Percentiles rank a stretch among this genome's conserved stretches.
Conservation (phyloP, 2,113 vertebrate genomes). For the Heloderma charlesbogerti region DNA sequence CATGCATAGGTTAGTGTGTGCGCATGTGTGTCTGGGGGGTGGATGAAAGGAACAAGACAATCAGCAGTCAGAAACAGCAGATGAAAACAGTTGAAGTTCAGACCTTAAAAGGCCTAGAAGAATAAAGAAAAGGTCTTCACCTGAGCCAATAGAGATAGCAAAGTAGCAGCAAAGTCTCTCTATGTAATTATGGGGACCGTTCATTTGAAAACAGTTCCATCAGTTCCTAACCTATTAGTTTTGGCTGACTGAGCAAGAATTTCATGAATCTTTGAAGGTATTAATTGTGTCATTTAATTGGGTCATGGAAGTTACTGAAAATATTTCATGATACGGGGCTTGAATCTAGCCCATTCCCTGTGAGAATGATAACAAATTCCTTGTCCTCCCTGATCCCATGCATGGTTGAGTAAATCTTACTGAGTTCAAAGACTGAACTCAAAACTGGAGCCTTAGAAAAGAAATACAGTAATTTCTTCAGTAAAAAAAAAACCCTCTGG, state of each 20-base stretch:
- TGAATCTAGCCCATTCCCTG: not conserved
- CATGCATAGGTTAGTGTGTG: conserved; percentile 81
- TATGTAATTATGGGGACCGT: not conserved
- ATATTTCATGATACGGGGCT: not conserved
- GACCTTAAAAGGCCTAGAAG: not conserved
- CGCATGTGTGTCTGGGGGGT: too few relatives aligned
- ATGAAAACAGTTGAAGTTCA: not conserved
- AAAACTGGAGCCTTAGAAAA: not conserved
- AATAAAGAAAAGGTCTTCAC: not conserved
- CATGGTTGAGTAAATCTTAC: not conserved
- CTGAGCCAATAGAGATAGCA: not conserved
- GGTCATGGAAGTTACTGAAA: not conserved
- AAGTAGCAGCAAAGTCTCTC: not conserved
- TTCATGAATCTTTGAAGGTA: not conserved
- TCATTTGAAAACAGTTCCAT: not conserved
- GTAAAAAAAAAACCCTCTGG: not conserved
- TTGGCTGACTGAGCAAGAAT: too few relatives aligned
- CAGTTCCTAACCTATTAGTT: not conserved
- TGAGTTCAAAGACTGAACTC: not conserved
- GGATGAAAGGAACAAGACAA: not conserved
- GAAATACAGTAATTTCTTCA: not conserved
- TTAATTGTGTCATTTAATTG: not conserved
- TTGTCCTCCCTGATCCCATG: not conserved
- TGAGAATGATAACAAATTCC: not conserved
- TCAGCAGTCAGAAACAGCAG: not conserved